Base-by-base conservation (phyloP, 2,113 vertebrate genomes). In the Fukomys damarensis region DNA sequence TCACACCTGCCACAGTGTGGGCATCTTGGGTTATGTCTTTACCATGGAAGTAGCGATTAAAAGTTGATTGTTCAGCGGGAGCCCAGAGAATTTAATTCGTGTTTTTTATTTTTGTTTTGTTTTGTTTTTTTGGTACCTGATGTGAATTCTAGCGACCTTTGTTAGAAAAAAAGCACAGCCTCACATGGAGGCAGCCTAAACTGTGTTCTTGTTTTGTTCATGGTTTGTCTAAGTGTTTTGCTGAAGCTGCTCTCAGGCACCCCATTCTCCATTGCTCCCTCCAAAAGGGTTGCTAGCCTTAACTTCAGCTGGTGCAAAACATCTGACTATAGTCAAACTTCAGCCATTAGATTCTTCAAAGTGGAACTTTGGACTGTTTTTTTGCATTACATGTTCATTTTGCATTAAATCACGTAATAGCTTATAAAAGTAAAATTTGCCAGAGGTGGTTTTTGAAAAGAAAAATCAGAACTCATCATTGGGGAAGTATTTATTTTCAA, bases 151-250 rank as follows among this genome's bases (percentile, higher is more conserved):
- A 95, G 95, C 93, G 94, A 2, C 83, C 76, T 95, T 90, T 63
- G 58, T 96, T 94, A 97, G 97, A 86, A 97, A 96, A 96, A 87
- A 97, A 98, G 97, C 98, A 98, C 98, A 98, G 95, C 96, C 96
- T 98, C 94, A 4, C 49, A 28, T 43, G 90, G 94, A 96, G 97
- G 96, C 93, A 94, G 82, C 97, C 97, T 81, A 41, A 89, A 85
- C 94, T 56, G 76, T 72, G 58, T 90, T 89, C 35, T 74, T 20
- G 80, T 93, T 68, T 58, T 84, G 85, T 94, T 93, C 72, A 0
- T 94, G 82, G 59, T n/a, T 66, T 96, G 87, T 86, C 94, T 90
- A 20, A 88, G 66, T 81, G 63, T 97, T 94, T 89, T 96, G 91
- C 97, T 70, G 95, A 89, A 94, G 97, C 97, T 95, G 95, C 95